Evolutionary conservation across 2,113 vertebrate genomes (phyloP).

Genomic region (Psammodynastes pulverulentus): DNA sequence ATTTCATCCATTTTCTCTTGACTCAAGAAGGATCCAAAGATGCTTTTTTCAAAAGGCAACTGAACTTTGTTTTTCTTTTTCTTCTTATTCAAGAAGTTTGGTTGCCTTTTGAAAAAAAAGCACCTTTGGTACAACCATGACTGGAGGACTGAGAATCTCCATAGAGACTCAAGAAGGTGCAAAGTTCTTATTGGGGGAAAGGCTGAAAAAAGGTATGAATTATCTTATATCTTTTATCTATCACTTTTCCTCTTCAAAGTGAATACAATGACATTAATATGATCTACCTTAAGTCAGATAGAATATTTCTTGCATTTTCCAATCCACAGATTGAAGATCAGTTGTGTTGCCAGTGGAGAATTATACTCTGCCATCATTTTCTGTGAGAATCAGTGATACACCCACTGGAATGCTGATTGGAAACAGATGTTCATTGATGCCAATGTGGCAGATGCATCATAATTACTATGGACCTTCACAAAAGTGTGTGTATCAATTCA

Average conservation of each 20-base stretch:
- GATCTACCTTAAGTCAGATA: neutral
- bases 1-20: too few species aligned
- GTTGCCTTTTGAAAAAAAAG: neutral
- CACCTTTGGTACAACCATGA: neutral
- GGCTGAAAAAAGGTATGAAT: neutral
- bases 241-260: neutral
- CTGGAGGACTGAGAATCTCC: neutral
- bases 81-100: neutral
- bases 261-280: neutral
- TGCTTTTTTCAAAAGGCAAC: too few species aligned
- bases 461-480: neutral
- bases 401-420: neutral
- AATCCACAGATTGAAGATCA: neutral
- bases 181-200: neutral
- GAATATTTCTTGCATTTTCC: neutral
- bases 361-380: neutral
- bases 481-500: neutral
- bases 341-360: neutral
- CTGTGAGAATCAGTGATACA: neutral
- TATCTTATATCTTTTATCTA: neutral
- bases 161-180: neutral
- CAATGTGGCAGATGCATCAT: neutral
- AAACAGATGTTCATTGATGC: neutral
- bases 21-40: too few species aligned
- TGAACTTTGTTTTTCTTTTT: neutral